Conservation (phyloP, 2,888 invertebrate species). For the Dryocosmus kuriphilus region DNA sequence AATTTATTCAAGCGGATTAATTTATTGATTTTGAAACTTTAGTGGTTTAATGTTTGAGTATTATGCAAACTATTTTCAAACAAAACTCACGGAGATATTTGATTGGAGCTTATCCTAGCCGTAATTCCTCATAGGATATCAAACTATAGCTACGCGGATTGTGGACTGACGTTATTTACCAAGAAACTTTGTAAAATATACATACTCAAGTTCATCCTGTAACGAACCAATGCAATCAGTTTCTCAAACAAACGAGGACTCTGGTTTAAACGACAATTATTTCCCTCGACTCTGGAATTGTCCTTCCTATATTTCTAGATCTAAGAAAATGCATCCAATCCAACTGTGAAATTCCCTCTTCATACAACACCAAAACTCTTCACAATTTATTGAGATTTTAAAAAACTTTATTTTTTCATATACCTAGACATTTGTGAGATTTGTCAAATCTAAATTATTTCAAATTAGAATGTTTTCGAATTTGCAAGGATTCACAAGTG, state of each 20-base stretch:
- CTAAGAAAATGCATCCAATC: too few species aligned
- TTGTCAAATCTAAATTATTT: too few species aligned
- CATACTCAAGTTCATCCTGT: slow-evolving; percentile 32
- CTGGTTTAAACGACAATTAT: not conserved
- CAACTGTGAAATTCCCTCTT: too few species aligned
- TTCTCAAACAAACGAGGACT: slow-evolving; percentile 28
- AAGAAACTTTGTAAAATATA: slow-evolving; percentile 38
- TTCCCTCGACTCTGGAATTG: not conserved
- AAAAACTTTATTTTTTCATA: too few species aligned
- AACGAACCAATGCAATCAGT: slow-evolving; percentile 34
- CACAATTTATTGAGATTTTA: too few species aligned
- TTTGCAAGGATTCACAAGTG: too few species aligned
- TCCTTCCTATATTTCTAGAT: not conserved
- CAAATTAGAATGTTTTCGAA: not conserved
- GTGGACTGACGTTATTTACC: slow-evolving; percentile 14
- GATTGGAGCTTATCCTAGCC: not conserved
- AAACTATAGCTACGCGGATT: not conserved
- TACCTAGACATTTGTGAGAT: too few species aligned
- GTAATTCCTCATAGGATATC: not conserved
- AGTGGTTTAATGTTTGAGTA: slow-evolving; percentile 6
- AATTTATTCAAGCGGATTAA: slow-evolving; percentile 11
- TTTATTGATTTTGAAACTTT: slow-evolving; percentile 14
- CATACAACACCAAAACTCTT: too few species aligned
- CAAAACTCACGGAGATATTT: slow-evolving; percentile 5
- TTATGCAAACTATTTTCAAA: slow-evolving; percentile 9